Base-by-base conservation (phyloP, 2,888 invertebrate genomes). In the Megaustenia siamemsis region DNA sequence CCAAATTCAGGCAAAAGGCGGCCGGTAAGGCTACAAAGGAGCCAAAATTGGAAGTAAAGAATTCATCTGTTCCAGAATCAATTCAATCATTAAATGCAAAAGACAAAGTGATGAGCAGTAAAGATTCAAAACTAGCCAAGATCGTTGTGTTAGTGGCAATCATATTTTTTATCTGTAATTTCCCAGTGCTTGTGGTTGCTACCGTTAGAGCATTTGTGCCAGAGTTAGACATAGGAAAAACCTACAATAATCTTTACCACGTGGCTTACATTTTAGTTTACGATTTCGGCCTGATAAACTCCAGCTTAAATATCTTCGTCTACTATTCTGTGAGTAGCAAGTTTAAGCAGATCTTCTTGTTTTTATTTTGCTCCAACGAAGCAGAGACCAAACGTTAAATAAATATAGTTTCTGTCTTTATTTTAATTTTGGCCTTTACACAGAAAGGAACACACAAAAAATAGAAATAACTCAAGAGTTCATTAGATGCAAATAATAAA, bases 271-370 rank as follows among this genome's bases (percentile, higher is more conserved):
- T 66, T 45, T 45, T 79, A 43, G 66, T 63, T 32, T 79, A 63
- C 35, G 63, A 79, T 28, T 66, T 79, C 24, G 79, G 63, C n/a
- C 28, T 66, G 32, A 66, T 79, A 28, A 79, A 79, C 45, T 63
- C 79, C 32, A 73, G 71, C 15, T 38, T 53, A 6, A 82, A 73
- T 24, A 66, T 79, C 21, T 4, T 79, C 18, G 79, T 79, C 1
- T 79, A 79, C 45, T 43, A 35, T 12, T 63, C 40, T 8, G 63
- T 79, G 28, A 79, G 79, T 66, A 79, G 15, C 35, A 43, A 10
- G 45, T 79, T 79, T 28, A 79, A 66, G n/a, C 28, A 68, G 63
- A 45, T 79, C 0, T 45, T 79, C 28, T 24, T 79, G 32, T 63
- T 68, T 18, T 18, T 63, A 49, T 68, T 79, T 18, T 40, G 21